Base-by-base conservation (phyloP, 2,888 invertebrate species). In the Dysmachus trigonus region DNA sequence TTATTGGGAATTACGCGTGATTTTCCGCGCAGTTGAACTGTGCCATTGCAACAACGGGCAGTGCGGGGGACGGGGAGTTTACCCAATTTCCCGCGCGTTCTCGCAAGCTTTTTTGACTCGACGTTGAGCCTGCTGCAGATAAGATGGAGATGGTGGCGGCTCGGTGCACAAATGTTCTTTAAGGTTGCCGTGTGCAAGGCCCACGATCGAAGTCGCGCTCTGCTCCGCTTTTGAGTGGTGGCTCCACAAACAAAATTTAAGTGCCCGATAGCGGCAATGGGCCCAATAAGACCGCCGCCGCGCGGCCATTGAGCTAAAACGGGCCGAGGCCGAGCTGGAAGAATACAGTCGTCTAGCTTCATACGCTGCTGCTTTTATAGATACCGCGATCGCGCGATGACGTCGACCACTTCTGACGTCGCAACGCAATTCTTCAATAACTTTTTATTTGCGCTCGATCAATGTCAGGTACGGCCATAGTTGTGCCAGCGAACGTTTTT, bases 1-100 rank as follows among this genome's bases (percentile, higher is more conserved):
- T 83, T 83, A 83, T 83, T 71, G 71, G 83, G 41, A 83, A 71
- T 15, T 72, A 72, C 83, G 83, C 83, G 72, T 83, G 83, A 83
- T 72, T 83, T 71, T 72, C 72, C 35, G 83, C 72, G 72, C 62
- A 82, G 72, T 72, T 33, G 62, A 83, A 38, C n/a, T 71, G n/a
- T n/a, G n/a, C n/a, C n/a, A n/a, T n/a, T n/a, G 41, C 71, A 71
- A 72, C 72, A 5, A 15, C 4, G 31, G 15, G n/a, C 18, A 10
- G 27, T 5, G 41, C 13, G 22, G 27, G 31, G 41, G 83, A 15
- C 1, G 71, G 72, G 72, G 0, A 22, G 30, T 4, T 38, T 1
- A n/a, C 10, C 6, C 13, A 47, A n/a, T 1, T 18, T 13, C 33
- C 30, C n/a, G 6, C 7, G n/a, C 30, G 81, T 35, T 5, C 33